Evolutionary conservation across 2,113 vertebrate species (phyloP), one percentile per base, ranked within the genome.

Genomic region (Tricholaema leucomelas): DNA sequence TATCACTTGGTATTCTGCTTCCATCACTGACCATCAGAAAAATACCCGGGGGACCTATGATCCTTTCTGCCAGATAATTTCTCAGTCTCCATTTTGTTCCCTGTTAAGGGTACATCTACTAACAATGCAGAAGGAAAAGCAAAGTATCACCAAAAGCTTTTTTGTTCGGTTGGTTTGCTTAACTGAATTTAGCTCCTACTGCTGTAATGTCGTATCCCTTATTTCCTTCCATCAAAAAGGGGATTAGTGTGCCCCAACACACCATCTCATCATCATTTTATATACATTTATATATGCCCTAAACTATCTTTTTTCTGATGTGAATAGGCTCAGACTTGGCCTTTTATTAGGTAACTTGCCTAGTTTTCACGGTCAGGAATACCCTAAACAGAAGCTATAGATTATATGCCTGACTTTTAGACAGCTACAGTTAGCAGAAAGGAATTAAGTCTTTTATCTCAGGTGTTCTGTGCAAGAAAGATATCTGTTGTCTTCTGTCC

Each of bases 81-180:
- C 20, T 30, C 13, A 11, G 12, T 40, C 25, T 63, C 30, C 21
- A 15, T 33, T 77, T 6, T 27, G 69, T 76, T 77, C 69, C 74
- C 7, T 13, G 5, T 24, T 80, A 28, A 65, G 12, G 4, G 8
- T 13, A 52, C 27, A 7, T 59, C 50, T 71, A 9, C 5, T 61
- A 14, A 4, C 8, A 42, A 42, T 16, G 7, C 4, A 15, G 25
- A 38, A 21, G 46, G 11, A 55, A 50, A 12, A 25, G 18, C 12
- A 36, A 17, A 33, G 1, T 19, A 38, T 40, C 2, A 2, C 5
- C 12, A 8, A 23, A 48, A 56, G 2, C 5, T 38, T 31, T 14
- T 15, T 17, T 30, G 11, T 12, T 44, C 17, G 8, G 6, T 44
- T 44, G 42, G 6, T 15, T 44, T 44, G 8, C 42, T 44, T 8